These are phyloP conservation scores for Baronia brevicornis DNA, from an alignment of 2,888 invertebrate genomes.

Conservation along the genomic window DNA sequence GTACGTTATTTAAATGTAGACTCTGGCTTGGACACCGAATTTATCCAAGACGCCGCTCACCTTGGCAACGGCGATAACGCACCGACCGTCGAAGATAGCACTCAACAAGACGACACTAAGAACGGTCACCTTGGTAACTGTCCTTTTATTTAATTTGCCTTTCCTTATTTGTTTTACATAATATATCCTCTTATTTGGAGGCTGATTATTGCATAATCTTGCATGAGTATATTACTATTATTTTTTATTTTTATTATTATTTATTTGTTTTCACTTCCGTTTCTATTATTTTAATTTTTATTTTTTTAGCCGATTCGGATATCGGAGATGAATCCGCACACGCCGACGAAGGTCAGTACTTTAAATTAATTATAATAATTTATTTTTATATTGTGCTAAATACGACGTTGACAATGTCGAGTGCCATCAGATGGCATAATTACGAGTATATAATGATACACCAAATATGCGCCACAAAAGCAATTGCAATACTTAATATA, in stretches of 20 bases:
- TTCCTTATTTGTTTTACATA: conserved; percentile 15
- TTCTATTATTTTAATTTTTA: too few relatives aligned
- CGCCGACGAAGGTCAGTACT: conserved; percentile 64
- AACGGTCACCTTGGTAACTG: conserved; percentile 75
- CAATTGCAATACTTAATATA: conserved; percentile 6
- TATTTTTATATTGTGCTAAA: too few relatives aligned
- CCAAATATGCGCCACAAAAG: too few relatives aligned
- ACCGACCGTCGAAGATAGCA: conserved; percentile 63
- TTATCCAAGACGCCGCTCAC: conserved; percentile 73
- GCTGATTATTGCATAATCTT: conserved; percentile 18
- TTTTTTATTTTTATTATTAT: conserved; percentile 28
- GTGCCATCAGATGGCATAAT: too few relatives aligned
- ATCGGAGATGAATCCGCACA: conserved; percentile 53
- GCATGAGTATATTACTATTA: conserved; percentile 16
- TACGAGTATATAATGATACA: too few relatives aligned
- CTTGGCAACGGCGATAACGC: conserved; percentile 59
- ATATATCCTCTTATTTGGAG: conserved; percentile 17
- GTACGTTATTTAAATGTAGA: conserved; percentile 55
- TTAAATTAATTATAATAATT: too few relatives aligned
- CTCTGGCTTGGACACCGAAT: conserved; percentile 79
- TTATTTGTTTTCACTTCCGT: conserved; percentile 33
- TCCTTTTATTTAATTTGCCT: conserved; percentile 16
- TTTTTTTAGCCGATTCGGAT: conserved; percentile 59
- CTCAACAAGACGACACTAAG: conserved; percentile 64
- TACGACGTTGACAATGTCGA: too few relatives aligned